Conservation (phyloP, 1,140 invertebrate species). For the Caenorhabditis latens region DNA sequence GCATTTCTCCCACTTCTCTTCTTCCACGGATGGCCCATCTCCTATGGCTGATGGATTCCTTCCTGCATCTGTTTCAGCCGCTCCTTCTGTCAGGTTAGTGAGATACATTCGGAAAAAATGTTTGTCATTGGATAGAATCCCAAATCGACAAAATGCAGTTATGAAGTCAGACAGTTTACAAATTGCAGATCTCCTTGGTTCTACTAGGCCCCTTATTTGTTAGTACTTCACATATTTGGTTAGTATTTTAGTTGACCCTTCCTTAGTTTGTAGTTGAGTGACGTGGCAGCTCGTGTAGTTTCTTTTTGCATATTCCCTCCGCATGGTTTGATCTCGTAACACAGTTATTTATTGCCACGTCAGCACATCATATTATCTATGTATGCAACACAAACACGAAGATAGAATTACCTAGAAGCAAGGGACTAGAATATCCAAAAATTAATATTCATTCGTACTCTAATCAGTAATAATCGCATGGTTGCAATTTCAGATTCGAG, state of each 20-base stretch:
- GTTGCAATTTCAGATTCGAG: constrained; percentile 12
- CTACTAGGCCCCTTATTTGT: constrained; percentile 25
- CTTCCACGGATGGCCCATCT: constrained; percentile 31
- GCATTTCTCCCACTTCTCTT: constrained; percentile 35
- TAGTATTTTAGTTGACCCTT: constrained; percentile 2
- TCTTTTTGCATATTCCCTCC: not conserved
- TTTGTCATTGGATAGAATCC: not conserved
- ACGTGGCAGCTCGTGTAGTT: not conserved
- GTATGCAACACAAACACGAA: not conserved
- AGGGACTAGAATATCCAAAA: not conserved
- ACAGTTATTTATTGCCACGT: constrained; percentile 16
- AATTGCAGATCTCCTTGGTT: constrained; percentile 45
- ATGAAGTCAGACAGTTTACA: not conserved
- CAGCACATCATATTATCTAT: not conserved
- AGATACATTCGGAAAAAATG: not conserved
- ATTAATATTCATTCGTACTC: not conserved
- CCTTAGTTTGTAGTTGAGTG: constrained; percentile 40
- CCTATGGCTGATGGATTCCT: constrained; percentile 43
- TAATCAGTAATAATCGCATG: constrained; percentile 34
- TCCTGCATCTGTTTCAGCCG: constrained; percentile 49
- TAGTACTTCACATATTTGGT: constrained; percentile 23
- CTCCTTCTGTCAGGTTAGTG: constrained; percentile 54
- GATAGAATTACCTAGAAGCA: not conserved
- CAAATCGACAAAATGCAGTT: too few species aligned
- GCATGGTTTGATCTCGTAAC: constrained; percentile 38